phyloP scores from a whole-genome alignment of 2,113 vertebrate genomes.

The Trachemys scripta region DNA sequence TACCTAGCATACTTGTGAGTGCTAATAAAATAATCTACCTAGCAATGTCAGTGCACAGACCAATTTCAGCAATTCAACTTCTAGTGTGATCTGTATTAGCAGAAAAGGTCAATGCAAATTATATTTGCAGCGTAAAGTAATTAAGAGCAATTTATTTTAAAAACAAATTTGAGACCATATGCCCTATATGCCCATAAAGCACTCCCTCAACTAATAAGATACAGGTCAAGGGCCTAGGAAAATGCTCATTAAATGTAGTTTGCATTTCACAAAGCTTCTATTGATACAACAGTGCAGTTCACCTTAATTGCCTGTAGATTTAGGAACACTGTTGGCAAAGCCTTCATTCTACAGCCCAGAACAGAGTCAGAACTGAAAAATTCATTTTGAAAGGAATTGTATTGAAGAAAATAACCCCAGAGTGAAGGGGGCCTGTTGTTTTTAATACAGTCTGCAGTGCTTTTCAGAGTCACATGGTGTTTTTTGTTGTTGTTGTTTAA shows the following conservation, averaged over 20 bases:
- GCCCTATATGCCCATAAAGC: neutral
- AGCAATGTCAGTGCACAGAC: neutral
- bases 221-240: conserved; percentile 15
- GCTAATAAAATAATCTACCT: neutral
- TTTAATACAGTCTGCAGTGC: neutral
- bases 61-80: neutral
- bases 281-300: neutral
- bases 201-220: neutral
- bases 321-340: neutral
- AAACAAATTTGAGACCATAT: neutral
- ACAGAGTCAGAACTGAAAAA: conserved; percentile 3
- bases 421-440: neutral
- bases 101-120: neutral
- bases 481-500: neutral
- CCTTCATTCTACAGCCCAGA: neutral
- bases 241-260: neutral
- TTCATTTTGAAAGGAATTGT: neutral
- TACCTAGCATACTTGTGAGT: neutral
- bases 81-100: neutral
- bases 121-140: neutral
- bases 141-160: neutral
- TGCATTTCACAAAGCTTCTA: conserved; percentile 12
- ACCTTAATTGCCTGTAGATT: conserved; percentile 21
- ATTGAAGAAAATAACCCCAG: neutral
- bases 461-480: neutral